Conservation (phyloP, 2,888 invertebrate species). For the Thera britannica region DNA sequence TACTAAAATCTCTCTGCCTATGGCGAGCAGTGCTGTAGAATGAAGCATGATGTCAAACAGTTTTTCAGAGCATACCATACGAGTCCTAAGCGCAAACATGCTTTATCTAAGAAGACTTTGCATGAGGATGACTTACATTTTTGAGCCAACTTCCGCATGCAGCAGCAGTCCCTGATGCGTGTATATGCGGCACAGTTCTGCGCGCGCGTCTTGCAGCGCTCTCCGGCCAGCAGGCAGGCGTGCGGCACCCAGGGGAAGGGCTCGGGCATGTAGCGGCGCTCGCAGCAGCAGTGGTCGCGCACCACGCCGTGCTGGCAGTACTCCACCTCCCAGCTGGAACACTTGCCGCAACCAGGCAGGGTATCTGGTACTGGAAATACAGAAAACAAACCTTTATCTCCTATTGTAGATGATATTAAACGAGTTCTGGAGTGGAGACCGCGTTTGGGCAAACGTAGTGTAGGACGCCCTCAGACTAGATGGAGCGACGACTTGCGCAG, state of each 20-base stretch:
- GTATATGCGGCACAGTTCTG: slow-evolving; percentile 87
- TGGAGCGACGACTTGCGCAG: no score
- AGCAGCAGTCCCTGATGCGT: slow-evolving; percentile 87
- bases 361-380: slow-evolving; percentile 58
- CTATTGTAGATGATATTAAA: no score
- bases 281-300: slow-evolving; percentile 81
- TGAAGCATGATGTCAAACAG: no score
- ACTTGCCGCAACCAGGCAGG: slow-evolving; percentile 85
- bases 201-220: slow-evolving; percentile 85
- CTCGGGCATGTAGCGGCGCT: slow-evolving; percentile 86
- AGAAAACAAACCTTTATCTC: background rate
- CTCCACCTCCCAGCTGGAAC: slow-evolving; percentile 84
- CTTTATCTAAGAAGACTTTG: background rate
- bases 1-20: no score
- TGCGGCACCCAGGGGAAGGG: slow-evolving; percentile 88
- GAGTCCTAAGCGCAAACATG: no score
- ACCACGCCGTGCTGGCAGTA: slow-evolving; percentile 87
- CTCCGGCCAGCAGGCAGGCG: slow-evolving; percentile 87
- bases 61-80: no score
- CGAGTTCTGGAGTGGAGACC: no score
- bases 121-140: slow-evolving; percentile 79
- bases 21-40: no score
- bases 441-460: no score
- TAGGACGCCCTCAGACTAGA: no score
- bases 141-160: slow-evolving; percentile 84